Evolutionary conservation across 2,113 vertebrate species (phyloP).

Genomic region (Chelonoidis abingdonii): DNA sequence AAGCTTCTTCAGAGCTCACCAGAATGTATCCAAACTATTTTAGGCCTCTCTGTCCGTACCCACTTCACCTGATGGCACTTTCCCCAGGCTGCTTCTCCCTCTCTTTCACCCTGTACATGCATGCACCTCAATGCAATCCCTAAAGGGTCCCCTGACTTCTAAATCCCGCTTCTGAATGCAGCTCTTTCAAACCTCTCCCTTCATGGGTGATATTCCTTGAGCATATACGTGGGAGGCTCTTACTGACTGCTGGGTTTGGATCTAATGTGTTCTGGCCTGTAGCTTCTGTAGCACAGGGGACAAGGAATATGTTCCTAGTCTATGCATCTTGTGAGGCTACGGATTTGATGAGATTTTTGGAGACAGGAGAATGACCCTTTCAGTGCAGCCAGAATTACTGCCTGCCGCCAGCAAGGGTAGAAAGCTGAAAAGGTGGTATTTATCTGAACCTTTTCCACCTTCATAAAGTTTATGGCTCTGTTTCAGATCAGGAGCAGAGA

Average conservation of each 20-base stretch:
- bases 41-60: not conserved
- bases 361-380: not conserved
- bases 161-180: not conserved
- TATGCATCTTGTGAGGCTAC: not conserved
- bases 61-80: not conserved
- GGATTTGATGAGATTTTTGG: not conserved
- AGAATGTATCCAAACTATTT: not conserved
- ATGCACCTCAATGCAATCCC: not conserved
- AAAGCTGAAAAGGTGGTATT: accelerated
- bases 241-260: not conserved
- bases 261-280: not conserved
- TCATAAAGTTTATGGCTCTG: not conserved
- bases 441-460: not conserved
- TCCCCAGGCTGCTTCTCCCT: not conserved
- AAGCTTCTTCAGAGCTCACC: not conserved
- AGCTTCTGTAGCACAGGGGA: not conserved
- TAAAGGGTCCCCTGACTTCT: not conserved
- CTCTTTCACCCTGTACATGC: not conserved
- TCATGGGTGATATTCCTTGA: accelerated
- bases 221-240: not conserved
- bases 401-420: not conserved
- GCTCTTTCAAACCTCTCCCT: not conserved
- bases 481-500: not conserved
- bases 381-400: not conserved
- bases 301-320: not conserved